Conservation (phyloP, 2,113 vertebrate species). For the Phocoena phocoena region DNA sequence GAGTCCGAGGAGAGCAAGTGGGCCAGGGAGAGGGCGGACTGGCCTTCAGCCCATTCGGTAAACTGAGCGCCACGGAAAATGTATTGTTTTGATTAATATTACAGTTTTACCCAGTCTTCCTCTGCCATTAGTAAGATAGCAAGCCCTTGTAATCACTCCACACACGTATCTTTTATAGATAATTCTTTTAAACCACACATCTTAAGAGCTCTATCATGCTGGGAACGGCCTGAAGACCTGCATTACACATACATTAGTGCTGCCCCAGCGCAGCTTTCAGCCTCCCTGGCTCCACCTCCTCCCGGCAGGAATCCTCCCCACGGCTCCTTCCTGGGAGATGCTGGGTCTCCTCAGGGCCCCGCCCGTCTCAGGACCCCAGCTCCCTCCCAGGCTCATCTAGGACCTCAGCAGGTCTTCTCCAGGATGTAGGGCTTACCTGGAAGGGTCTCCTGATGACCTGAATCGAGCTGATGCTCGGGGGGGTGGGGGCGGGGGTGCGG, state of each 20-base stretch:
- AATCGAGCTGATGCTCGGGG: background rate
- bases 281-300: rapidly evolving
- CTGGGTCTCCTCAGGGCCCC: rapidly evolving
- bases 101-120: background rate
- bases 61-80: rapidly evolving
- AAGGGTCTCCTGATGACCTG: rapidly evolving
- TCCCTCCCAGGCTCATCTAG: background rate
- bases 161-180: background rate
- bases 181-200: background rate
- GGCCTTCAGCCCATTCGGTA: rapidly evolving
- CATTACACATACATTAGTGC: background rate
- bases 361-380: too few relatives aligned
- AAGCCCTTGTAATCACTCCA: background rate
- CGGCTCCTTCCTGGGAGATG: rapidly evolving
- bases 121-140: background rate
- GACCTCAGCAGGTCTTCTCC: background rate
- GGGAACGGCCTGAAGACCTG: background rate
- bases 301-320: background rate
- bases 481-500: background rate
- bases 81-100: rapidly evolving
- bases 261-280: background rate
- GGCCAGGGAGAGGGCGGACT: rapidly evolving
- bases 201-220: background rate
- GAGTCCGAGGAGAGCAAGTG: background rate
- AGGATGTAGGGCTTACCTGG: rapidly evolving